phyloP scores from a whole-genome alignment of 2,113 vertebrate species.

The Myrmecobius fasciatus region DNA sequence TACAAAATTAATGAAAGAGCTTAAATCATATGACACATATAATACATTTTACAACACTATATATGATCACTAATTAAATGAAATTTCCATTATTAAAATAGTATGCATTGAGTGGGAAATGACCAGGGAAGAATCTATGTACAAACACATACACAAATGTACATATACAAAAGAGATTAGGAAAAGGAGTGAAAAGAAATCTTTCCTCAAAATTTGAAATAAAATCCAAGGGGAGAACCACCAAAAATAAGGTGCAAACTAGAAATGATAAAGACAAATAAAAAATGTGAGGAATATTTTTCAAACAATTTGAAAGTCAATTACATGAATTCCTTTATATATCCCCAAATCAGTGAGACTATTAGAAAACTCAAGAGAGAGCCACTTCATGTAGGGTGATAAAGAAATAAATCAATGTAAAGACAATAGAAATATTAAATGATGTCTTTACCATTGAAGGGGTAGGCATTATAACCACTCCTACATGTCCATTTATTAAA shows the following conservation, averaged over 20 bases:
- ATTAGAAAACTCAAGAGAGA: not conserved
- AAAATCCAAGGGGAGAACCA: not conserved
- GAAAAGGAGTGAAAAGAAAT: not conserved
- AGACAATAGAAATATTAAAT: not conserved
- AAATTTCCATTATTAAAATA: not conserved
- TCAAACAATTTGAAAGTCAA: not conserved
- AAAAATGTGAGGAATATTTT: not conserved
- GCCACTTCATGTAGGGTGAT: not conserved
- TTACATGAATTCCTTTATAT: not conserved
- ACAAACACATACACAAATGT: not conserved
- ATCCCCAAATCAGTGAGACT: not conserved
- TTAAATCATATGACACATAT: conserved; percentile 23
- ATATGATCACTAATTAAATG: conserved; percentile 22
- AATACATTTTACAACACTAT: conserved; percentile 28
- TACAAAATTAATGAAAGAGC: conserved; percentile 14
- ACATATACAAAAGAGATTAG: conserved; percentile 11
- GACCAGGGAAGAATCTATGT: not conserved
- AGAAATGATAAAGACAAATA: not conserved
- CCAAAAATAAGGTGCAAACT: conserved; percentile 22
- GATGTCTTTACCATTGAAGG: not conserved
- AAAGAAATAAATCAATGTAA: not conserved
- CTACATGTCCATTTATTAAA: conserved; percentile 36
- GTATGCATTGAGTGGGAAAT: not conserved
- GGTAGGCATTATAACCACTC: not conserved
- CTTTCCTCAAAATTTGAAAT: not conserved